Evolutionary conservation across 1,140 invertebrate species (phyloP).

Genomic region (Drosophila pseudoobscura): DNA sequence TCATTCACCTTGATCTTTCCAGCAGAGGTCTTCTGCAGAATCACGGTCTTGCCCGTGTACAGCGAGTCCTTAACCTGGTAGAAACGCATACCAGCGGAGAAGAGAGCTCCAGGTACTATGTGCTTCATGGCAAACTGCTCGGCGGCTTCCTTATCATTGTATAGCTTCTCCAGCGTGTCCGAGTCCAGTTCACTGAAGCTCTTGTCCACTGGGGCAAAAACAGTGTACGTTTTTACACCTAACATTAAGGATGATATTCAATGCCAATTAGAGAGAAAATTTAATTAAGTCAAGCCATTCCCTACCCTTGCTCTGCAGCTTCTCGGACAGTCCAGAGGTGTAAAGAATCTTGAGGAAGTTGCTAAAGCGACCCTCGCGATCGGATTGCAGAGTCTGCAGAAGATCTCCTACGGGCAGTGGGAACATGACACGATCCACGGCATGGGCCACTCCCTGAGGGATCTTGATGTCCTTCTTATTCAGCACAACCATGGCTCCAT

Average conservation of each 20-base stretch:
- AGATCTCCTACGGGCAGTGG: slow-evolving; percentile 92
- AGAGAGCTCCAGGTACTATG: slow-evolving; percentile 89
- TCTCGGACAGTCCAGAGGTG: slow-evolving; percentile 89
- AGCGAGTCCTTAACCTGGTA: slow-evolving; percentile 92
- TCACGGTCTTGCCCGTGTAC: slow-evolving; percentile 86
- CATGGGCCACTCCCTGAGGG: slow-evolving; percentile 93
- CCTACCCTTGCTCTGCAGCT: slow-evolving; percentile 84
- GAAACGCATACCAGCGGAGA: slow-evolving; percentile 92
- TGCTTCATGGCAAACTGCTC: slow-evolving; percentile 91
- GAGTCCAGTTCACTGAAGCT: slow-evolving; percentile 89
- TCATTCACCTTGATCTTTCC: slow-evolving; percentile 92
- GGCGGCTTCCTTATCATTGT: slow-evolving; percentile 87
- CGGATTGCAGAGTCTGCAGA: slow-evolving; percentile 91
- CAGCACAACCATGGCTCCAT: slow-evolving; percentile 90
- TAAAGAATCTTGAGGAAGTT: slow-evolving; percentile 90
- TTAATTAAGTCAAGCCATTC: background rate
- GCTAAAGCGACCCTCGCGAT: slow-evolving; percentile 90
- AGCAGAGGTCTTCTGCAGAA: slow-evolving; percentile 89
- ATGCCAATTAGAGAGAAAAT: background rate
- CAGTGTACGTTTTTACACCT: slow-evolving; percentile 92
- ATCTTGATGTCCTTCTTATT: slow-evolving; percentile 92
- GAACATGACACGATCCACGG: slow-evolving; percentile 94
- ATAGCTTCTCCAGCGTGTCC: slow-evolving; percentile 86
- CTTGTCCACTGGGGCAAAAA: slow-evolving; percentile 92
- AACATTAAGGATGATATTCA: slow-evolving; percentile 19